Evolutionary conservation across 2,113 vertebrate genomes (phyloP).

Genomic region (Mungos mungo): DNA sequence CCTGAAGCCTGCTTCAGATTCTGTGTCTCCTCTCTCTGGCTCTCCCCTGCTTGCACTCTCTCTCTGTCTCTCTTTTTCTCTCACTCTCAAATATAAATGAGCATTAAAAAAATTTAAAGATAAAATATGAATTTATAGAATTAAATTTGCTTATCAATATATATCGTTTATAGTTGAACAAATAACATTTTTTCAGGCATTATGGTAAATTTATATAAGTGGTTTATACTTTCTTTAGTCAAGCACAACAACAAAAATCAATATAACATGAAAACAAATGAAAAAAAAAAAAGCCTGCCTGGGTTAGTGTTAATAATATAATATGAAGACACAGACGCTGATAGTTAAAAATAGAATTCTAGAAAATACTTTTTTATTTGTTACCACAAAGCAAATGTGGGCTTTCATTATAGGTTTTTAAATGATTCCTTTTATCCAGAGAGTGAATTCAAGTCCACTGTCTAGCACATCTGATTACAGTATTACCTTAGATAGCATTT

Average conservation of each 20-base stretch:
- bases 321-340: not conserved
- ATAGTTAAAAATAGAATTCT: not conserved
- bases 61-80: too few species aligned
- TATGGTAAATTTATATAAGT: not conserved
- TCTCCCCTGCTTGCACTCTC: too few species aligned
- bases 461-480: not conserved
- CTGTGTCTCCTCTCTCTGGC: too few species aligned
- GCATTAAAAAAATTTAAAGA: too few species aligned
- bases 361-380: not conserved
- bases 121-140: conserved; percentile 21
- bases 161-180: not conserved
- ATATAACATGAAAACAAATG: not conserved
- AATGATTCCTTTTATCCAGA: not conserved
- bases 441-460: not conserved
- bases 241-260: not conserved
- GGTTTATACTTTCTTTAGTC: not conserved
- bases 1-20: too few species aligned
- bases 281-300: not conserved
- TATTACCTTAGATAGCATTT: not conserved
- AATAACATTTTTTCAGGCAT: not conserved
- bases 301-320: not conserved
- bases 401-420: not conserved
- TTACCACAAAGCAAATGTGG: not conserved
- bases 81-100: too few species aligned
- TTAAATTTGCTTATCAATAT: not conserved